phyloP scores from a whole-genome alignment of 2,113 vertebrate genomes.

The Cephalophus harveyi region DNA sequence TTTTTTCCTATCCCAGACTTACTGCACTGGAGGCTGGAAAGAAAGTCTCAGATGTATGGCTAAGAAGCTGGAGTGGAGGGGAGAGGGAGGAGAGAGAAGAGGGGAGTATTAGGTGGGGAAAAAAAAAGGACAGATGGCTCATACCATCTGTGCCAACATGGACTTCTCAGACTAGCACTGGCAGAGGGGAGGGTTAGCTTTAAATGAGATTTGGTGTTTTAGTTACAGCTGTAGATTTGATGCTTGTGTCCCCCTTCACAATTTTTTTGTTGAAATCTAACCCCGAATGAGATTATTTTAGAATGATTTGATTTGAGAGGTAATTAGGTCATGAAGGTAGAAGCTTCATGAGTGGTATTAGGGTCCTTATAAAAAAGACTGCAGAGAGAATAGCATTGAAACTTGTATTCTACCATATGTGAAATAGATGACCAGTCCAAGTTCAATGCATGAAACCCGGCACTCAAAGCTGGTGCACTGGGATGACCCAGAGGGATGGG shows the following conservation, averaged over 20 bases:
- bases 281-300: background rate
- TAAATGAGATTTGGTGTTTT: background rate
- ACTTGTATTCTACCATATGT: background rate
- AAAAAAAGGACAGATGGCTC: background rate
- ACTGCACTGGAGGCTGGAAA: background rate
- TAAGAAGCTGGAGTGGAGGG: background rate
- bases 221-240: background rate
- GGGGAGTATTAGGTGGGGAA: background rate
- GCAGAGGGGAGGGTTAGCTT: background rate
- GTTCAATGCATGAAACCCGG: background rate
- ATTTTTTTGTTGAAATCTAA: background rate
- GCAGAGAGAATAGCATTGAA: background rate
- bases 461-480: background rate
- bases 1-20: background rate
- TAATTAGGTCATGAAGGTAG: background rate
- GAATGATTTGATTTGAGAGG: background rate
- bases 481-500: background rate
- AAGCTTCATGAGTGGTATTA: background rate
- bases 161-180: background rate
- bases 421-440: background rate
- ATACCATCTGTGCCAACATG: background rate
- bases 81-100: rapidly evolving
- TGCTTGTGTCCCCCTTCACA: background rate
- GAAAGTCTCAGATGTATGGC: background rate
- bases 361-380: background rate